Percentiles rank a stretch among this genome's conserved stretches.
phyloP scores from a whole-genome alignment of 2,113 vertebrate species.

The Petaurus breviceps region DNA sequence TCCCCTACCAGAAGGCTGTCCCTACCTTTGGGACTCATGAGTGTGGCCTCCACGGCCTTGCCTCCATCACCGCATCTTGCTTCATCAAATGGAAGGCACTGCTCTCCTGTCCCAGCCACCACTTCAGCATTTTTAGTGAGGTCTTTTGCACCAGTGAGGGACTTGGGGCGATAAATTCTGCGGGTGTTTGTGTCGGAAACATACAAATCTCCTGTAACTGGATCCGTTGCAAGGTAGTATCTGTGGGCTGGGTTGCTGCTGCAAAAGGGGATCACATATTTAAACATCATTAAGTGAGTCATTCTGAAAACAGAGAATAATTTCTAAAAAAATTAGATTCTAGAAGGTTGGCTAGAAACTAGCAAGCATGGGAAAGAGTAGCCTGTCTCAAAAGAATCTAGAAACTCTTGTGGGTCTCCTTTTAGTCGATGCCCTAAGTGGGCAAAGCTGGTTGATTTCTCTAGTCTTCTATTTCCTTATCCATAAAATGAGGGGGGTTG shows the following conservation, averaged over 20 bases:
- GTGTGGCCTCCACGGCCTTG: constrained; percentile 94
- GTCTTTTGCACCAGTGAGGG: constrained; percentile 89
- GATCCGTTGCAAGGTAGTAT: constrained; percentile 96
- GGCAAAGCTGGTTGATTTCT: neutral
- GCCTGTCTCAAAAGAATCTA: neutral
- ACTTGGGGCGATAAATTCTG: constrained; percentile 93
- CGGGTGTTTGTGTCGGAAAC: constrained; percentile 98
- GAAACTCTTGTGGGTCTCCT: neutral
- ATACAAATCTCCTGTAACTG: constrained; percentile 93
- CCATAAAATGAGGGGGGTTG: neutral
- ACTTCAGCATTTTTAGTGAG: constrained; percentile 93
- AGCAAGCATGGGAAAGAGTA: constrained; percentile 19
- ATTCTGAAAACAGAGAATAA: neutral
- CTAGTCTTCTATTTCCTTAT: neutral
- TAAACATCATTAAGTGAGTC: constrained; percentile 34
- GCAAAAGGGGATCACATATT: constrained; percentile 69
- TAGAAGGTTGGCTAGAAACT: neutral
- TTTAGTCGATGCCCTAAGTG: neutral
- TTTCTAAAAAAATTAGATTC: neutral
- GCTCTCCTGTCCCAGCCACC: constrained; percentile 95
- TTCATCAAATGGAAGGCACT: constrained; percentile 97
- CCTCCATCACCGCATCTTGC: constrained; percentile 97
- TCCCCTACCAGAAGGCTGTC: constrained; percentile 12
- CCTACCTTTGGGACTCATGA: constrained; percentile 98
- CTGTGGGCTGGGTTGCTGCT: constrained; percentile 98